Conservation (phyloP, 92 coral and sea anemone genomes). For the Palythoa grandis region DNA sequence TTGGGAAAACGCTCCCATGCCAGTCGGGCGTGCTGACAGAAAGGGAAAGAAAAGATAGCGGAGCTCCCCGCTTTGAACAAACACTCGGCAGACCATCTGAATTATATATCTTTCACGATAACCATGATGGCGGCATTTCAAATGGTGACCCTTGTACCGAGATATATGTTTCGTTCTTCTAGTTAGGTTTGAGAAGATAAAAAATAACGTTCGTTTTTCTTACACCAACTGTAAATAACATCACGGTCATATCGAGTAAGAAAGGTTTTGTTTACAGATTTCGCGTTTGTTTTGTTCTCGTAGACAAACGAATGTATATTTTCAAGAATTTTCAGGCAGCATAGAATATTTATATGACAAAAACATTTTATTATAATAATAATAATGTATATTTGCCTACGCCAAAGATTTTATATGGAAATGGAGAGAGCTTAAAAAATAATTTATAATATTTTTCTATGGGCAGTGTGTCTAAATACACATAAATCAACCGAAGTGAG, state of each 20-base stretch:
- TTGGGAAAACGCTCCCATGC: neutral
- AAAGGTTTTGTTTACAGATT: conserved; percentile 20
- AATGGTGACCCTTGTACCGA: conserved; percentile 18
- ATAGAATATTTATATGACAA: conserved; percentile 77
- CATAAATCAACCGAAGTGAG: conserved; percentile 61
- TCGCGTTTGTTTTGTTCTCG: conserved; percentile 36
- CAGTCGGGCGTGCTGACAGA: neutral
- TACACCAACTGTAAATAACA: conserved; percentile 41
- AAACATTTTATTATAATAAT: conserved; percentile 67
- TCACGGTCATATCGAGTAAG: conserved; percentile 21
- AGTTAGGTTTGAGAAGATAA: conserved; percentile 37
- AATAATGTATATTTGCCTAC: conserved; percentile 74
- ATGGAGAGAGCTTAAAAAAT: conserved; percentile 77
- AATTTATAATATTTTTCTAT: conserved; percentile 76
- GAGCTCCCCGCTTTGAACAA: neutral
- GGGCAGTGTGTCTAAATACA: conserved; percentile 68
- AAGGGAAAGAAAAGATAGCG: neutral
- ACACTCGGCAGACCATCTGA: neutral
- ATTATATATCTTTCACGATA: conserved; percentile 19
- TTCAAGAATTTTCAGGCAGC: conserved; percentile 59
- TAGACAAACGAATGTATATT: conserved; percentile 67
- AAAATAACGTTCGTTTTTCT: conserved; percentile 9
- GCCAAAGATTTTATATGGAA: conserved; percentile 76
- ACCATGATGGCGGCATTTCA: neutral
- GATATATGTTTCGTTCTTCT: conserved; percentile 15